Evolutionary conservation across 2,113 vertebrate genomes (phyloP), one percentile per base, ranked within the genome.

Genomic region (Indicator indicator): DNA sequence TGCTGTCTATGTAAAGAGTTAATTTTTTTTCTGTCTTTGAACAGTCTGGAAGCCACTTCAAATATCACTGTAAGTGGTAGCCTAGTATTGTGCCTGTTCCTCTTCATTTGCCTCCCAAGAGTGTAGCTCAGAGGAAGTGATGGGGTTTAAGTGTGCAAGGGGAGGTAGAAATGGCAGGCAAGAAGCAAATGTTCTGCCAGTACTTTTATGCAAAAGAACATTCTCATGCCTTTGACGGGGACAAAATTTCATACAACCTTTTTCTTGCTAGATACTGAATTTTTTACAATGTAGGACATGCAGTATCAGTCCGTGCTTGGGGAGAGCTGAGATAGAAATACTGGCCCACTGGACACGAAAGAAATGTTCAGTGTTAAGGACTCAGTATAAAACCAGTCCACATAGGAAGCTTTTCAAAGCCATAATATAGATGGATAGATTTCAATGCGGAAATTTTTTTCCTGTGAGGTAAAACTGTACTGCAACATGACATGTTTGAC

Each of bases 361-460:
- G 68, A 94, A 96, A 94, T 67, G 63, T 78, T 28, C 48, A 83
- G 73, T 24, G 28, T 93, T 94, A 93, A 92, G 90, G 92, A 59
- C 86, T 95, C 40, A 12, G 84, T 90, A 83, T 62, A 87, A 92
- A 96, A 94, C 16, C 81, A 83, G 38, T 73, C 68, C 90, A 95
- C 67, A 78, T 76, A 82, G 2, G 8, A 75, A 83, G 83, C 54
- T 87, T 95, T 93, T 81, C 86, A 91, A 55, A 86, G 65, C 64
- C 9, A 3, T 81, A 74, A 82, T 78, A 83, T 60, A 87, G 56
- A 89, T 87, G 72, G 90, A 63, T 93, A 52, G 69, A 93, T 94
- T 94, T 94, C 67, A 78, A 12, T 92, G 80, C 80, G 81, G 56
- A 95, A 88, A 88, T 78, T 24, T 40, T 70, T 48, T 68, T 82